Percentiles rank a stretch among this genome's conserved stretches.
These are phyloP conservation scores for Hystrix cristata DNA, from an alignment of 2,113 vertebrate species.

Conservation along the genomic window DNA sequence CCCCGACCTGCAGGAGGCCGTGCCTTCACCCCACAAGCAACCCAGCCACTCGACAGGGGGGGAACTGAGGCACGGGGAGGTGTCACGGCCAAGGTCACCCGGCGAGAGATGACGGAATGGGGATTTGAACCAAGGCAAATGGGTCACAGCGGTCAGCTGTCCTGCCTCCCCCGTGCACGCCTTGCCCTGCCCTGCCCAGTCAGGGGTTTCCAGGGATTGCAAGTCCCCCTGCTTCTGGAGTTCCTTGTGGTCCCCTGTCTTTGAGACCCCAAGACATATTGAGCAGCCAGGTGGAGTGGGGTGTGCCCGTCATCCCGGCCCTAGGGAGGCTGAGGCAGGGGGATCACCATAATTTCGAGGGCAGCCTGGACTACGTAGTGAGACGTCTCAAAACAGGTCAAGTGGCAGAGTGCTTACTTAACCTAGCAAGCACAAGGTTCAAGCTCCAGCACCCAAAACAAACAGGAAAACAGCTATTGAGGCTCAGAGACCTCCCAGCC, in stretches of 20 bases:
- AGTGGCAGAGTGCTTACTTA: no score
- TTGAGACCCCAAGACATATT: not conserved
- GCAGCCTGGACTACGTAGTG: not conserved
- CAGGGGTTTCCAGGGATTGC: not conserved
- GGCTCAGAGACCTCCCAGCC: not conserved
- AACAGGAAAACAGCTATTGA: not conserved
- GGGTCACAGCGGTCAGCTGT: not conserved
- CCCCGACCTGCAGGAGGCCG: not conserved
- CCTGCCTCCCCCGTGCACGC: not conserved
- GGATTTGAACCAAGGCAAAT: not conserved
- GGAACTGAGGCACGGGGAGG: slow-evolving; percentile 51
- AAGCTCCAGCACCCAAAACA: not conserved
- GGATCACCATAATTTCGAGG: not conserved
- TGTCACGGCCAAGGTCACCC: slow-evolving; percentile 21
- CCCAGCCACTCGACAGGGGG: not conserved
- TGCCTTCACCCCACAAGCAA: not conserved
- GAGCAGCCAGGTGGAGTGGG: not conserved
- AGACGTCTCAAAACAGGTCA: not conserved
- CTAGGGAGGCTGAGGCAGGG: not conserved
- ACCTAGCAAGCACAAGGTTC: no score
- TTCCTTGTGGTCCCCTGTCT: not conserved
- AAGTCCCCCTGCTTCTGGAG: not conserved
- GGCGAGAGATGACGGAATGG: not conserved
- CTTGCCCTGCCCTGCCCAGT: not conserved
- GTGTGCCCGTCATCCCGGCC: not conserved